phyloP scores from a whole-genome alignment of 2,113 vertebrate genomes.

The Eonycteris spelaea region DNA sequence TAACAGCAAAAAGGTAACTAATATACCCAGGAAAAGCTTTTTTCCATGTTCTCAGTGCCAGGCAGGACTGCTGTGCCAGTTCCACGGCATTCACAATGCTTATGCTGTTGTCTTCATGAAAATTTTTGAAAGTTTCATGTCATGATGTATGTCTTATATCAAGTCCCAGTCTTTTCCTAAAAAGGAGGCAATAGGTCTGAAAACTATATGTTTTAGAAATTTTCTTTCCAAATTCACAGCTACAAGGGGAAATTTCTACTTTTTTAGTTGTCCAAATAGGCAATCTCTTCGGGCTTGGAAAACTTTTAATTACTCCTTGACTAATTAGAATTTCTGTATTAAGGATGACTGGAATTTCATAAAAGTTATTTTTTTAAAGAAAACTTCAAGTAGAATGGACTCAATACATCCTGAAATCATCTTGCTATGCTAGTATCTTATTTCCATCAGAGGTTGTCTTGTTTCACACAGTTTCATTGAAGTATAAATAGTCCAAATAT shows the following conservation, averaged over 20 bases:
- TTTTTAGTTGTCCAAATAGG: neutral
- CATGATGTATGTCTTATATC: neutral
- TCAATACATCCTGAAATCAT: neutral
- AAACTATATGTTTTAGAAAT: neutral
- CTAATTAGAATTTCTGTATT: neutral
- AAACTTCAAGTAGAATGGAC: neutral
- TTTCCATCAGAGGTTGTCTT: neutral
- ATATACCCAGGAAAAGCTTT: neutral
- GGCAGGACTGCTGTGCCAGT: neutral
- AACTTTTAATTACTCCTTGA: neutral
- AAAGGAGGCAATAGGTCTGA: neutral
- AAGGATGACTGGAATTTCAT: neutral
- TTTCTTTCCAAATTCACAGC: neutral
- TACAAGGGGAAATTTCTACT: neutral
- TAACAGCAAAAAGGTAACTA: neutral
- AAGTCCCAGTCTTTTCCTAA: neutral
- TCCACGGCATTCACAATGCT: too few relatives aligned
- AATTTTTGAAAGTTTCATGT: neutral
- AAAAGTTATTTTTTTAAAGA: neutral
- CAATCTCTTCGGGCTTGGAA: neutral
- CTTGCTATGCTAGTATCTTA: neutral
- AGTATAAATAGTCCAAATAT: neutral
- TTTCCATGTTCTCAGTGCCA: neutral
- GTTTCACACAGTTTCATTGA: neutral
- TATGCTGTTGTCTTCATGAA: neutral